phyloP scores from a whole-genome alignment of 2,797 vertebrate species.

The Sebastes diaconus region DNA sequence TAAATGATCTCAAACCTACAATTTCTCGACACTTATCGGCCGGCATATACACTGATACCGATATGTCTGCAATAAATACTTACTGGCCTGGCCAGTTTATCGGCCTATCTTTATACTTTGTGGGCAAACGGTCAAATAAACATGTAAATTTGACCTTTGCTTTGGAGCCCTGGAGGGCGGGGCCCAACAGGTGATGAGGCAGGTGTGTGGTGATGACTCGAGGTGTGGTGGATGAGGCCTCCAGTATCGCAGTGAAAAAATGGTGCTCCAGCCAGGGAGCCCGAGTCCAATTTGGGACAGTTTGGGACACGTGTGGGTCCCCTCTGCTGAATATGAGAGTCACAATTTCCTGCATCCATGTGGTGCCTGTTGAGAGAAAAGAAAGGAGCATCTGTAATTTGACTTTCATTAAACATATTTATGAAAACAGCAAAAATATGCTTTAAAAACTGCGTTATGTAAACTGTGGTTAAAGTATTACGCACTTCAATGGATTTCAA shows the following conservation, averaged over 20 bases:
- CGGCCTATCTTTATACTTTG: not conserved
- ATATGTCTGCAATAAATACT: not conserved
- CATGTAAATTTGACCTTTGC: constrained; percentile 79
- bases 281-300: constrained; percentile 86
- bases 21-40: not conserved
- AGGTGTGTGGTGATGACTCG: constrained; percentile 89
- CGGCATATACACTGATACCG: not conserved
- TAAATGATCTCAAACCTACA: not conserved
- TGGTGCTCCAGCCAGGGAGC: constrained; percentile 90
- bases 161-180: constrained; percentile 77
- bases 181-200: constrained; percentile 75
- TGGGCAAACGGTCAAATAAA: not conserved
- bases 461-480: not conserved
- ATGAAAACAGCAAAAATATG: not conserved
- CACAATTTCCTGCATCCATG: constrained; percentile 92
- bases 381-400: not conserved
- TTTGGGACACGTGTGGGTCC: constrained; percentile 68
- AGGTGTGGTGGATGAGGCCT: constrained; percentile 26
- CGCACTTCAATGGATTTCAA: not conserved
- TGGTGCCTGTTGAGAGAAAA: constrained; percentile 83
- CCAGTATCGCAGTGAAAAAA: constrained; percentile 66
- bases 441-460: not conserved
- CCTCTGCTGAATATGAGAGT: constrained; percentile 82
- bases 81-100: not conserved
- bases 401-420: not conserved